Evolutionary conservation across 1,140 invertebrate genomes (phyloP), one percentile per base, ranked within the genome.

Genomic region (Homarus americanus): DNA sequence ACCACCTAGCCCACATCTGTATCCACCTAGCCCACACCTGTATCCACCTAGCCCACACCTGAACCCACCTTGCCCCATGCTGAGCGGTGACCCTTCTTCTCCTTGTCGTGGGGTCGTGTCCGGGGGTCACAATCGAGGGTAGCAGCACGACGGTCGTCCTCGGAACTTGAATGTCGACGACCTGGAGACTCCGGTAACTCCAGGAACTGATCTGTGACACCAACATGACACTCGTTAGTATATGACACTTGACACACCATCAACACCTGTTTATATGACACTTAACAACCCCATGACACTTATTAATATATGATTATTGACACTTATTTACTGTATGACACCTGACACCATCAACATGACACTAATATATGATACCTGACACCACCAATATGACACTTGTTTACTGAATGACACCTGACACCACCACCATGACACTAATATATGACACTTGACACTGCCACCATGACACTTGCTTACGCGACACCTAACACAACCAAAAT

Each of bases 1-100:
- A n/a, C n/a, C 32, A 40, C 72, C 72, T 75, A 34, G 36, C n/a
- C 72, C 12, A 34, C 32, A 34, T 12, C 36, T 36, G 32, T n/a
- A 34, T 3, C 36, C 72, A 75, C 72, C 32, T 34, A 15, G 36
- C n/a, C 32, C n/a, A 17, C 0, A 34, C 12, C 32, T 75, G 12
- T 34, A 0, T 34, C 72, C 72, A 36, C 72, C 32, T 2, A 34
- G 36, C 5, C 36, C 2, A 12, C 12, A 12, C 12, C 1, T 75
- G 32, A 24, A 80, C 86, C 78, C 32, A 87, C 85, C 85, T 78
- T 87, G 49, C 85, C 85, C 85, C 85, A 87, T 63, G 85, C 85
- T 87, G 85, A 87, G 20, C 85, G 73, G 53, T 87, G 85, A 2
- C 73, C 75, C 36, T 87, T 87, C 85, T 87, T 87, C 38, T 87